Percentiles rank a stretch among this genome's conserved stretches.
These are phyloP conservation scores for Brenthis daphne DNA, from an alignment of 2,888 invertebrate species.

Conservation along the genomic window DNA sequence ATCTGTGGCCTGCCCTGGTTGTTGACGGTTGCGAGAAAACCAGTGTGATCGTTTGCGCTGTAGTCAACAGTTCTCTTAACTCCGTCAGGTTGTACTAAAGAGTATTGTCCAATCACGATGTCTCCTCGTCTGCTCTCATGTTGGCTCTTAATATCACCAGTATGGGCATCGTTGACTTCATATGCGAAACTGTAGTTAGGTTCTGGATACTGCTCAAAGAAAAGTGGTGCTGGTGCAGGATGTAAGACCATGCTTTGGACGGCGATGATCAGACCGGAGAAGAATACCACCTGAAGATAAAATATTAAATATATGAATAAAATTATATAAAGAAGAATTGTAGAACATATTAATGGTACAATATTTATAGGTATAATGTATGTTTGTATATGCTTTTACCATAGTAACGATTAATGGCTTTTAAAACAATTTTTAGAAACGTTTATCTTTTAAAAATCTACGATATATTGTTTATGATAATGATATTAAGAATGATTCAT, in stretches of 20 bases:
- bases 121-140: constrained; percentile 77
- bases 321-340: too few relatives aligned
- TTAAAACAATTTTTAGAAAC: too few relatives aligned
- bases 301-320: not conserved
- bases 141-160: constrained; percentile 81
- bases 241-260: constrained; percentile 64
- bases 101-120: constrained; percentile 79
- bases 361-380: too few relatives aligned
- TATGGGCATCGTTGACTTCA: constrained; percentile 77
- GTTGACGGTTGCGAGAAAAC: constrained; percentile 80
- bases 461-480: too few relatives aligned
- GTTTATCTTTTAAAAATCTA: too few relatives aligned
- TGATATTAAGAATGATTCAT: too few relatives aligned
- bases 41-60: constrained; percentile 76
- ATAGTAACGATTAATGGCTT: too few relatives aligned
- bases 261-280: constrained; percentile 55
- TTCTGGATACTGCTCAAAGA: constrained; percentile 42
- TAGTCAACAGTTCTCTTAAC: constrained; percentile 80
- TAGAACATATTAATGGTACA: too few relatives aligned
- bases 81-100: constrained; percentile 80
- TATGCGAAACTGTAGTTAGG: constrained; percentile 78
- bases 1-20: constrained; percentile 56
- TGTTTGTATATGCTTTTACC: too few relatives aligned
- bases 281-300: constrained; percentile 40
- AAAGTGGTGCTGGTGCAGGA: constrained; percentile 49